Percentiles rank a stretch among this genome's conserved stretches.
These are phyloP conservation scores for Poecilia wingei DNA, from an alignment of 2,797 vertebrate genomes.

Conservation along the genomic window DNA sequence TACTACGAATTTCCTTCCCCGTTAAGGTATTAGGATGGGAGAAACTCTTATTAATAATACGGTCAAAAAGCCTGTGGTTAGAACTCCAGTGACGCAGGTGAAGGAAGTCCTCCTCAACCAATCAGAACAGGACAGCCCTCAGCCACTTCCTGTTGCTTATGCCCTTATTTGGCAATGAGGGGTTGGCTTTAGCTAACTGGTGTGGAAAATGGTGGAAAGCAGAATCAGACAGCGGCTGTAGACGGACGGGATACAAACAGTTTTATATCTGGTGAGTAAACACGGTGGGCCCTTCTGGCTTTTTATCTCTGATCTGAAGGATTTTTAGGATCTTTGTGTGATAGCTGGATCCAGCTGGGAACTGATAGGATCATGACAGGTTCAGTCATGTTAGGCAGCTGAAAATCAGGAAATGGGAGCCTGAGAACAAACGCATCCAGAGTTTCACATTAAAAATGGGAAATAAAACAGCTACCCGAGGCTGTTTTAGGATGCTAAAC, in stretches of 20 bases:
- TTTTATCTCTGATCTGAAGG: slow-evolving; percentile 7
- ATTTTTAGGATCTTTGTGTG: slow-evolving; percentile 21
- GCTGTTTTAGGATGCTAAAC: slow-evolving; percentile 5
- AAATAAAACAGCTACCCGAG: not conserved
- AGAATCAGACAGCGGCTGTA: slow-evolving; percentile 46
- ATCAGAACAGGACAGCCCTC: slow-evolving; percentile 59
- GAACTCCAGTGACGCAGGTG: slow-evolving; percentile 1
- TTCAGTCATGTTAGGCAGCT: slow-evolving; percentile 8
- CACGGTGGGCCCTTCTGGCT: not conserved
- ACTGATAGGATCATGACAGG: not conserved
- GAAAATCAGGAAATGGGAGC: slow-evolving; percentile 65
- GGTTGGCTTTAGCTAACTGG: slow-evolving; percentile 45
- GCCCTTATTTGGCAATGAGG: slow-evolving; percentile 68
- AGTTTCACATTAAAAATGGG: slow-evolving; percentile 11
- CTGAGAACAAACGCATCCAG: slow-evolving; percentile 3
- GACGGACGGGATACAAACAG: slow-evolving; percentile 47
- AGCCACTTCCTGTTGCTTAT: slow-evolving; percentile 68
- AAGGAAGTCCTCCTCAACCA: slow-evolving; percentile 56
- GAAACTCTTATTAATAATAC: slow-evolving; percentile 7
- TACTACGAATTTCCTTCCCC: not conserved
- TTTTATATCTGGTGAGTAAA: slow-evolving; percentile 76
- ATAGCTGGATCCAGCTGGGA: slow-evolving; percentile 6
- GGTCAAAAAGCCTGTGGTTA: slow-evolving; percentile 6
- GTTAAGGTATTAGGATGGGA: slow-evolving; percentile 21
- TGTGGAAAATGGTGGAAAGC: slow-evolving; percentile 73